Percentiles rank a stretch among this genome's conserved stretches.
Conservation (phyloP, 2,113 vertebrate genomes). For the Cepphus grylle region DNA sequence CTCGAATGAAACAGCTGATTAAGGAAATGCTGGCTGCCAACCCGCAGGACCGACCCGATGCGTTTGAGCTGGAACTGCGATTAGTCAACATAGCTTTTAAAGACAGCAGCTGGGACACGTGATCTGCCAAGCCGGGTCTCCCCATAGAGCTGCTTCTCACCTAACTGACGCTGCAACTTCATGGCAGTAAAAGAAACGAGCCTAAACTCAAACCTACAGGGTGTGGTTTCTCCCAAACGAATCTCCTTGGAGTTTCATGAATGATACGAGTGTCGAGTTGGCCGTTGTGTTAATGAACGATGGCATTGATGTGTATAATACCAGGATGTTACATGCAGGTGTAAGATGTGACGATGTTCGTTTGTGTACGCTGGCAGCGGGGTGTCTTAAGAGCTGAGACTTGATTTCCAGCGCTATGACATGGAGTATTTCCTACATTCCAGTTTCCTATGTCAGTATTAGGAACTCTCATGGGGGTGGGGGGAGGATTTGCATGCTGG, state of each 20-base stretch:
- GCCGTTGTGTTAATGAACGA: not conserved
- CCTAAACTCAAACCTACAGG: constrained; percentile 20
- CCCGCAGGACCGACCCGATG: constrained; percentile 93
- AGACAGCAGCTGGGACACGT: constrained; percentile 96
- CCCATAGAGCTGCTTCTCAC: constrained; percentile 36
- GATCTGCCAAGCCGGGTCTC: constrained; percentile 52
- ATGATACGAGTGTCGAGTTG: not conserved
- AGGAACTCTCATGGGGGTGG: constrained; percentile 50
- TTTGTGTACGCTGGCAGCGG: not conserved
- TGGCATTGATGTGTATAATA: constrained; percentile 16
- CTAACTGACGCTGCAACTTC: not conserved
- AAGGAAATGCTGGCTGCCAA: constrained; percentile 96
- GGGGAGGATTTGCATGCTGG: constrained; percentile 72
- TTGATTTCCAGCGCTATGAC: constrained; percentile 54
- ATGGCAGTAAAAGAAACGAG: constrained; percentile 26
- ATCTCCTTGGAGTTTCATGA: not conserved
- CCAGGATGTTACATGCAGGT: not conserved
- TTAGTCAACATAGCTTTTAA: constrained; percentile 94
- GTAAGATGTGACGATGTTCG: not conserved
- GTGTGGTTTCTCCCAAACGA: not conserved
- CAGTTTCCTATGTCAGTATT: constrained; percentile 70
- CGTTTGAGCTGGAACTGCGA: constrained; percentile 95
- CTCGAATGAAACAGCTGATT: constrained; percentile 91
- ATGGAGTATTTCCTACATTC: constrained; percentile 74
- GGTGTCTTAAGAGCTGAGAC: constrained; percentile 18